A percentile compares a stretch with the other conserved stretches of the same genome.
These are phyloP conservation scores for Channallabes apus DNA, from an alignment of 2,797 vertebrate genomes.

Conservation along the genomic window DNA sequence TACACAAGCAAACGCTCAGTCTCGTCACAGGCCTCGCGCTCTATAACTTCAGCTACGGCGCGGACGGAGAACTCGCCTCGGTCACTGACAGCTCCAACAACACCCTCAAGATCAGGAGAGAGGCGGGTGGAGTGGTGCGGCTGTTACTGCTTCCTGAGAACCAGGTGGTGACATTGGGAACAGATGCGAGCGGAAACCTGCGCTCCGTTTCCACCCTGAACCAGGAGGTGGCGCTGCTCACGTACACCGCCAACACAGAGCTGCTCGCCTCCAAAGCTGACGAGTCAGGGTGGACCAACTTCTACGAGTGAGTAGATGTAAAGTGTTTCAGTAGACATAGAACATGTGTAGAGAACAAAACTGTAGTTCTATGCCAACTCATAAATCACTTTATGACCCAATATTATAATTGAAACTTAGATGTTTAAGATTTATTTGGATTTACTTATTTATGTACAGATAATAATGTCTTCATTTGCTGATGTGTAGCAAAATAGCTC, in stretches of 20 bases:
- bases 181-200: constrained; percentile 80
- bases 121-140: constrained; percentile 71
- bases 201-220: constrained; percentile 84
- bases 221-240: constrained; percentile 85
- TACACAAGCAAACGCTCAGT: constrained; percentile 85
- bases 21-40: constrained; percentile 85
- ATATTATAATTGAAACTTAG: no score
- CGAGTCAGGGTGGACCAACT: constrained; percentile 88
- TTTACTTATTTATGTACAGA: neutral
- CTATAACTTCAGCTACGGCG: constrained; percentile 85
- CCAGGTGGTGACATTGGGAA: constrained; percentile 83
- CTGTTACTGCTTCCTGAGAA: constrained; percentile 86
- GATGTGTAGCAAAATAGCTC: neutral
- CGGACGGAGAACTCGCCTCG: constrained; percentile 75
- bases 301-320: constrained; percentile 82
- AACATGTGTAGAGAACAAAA: neutral
- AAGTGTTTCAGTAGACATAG: neutral
- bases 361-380: neutral
- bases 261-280: constrained; percentile 86
- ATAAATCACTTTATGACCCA: neutral
- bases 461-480: neutral
- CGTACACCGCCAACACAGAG: constrained; percentile 81
- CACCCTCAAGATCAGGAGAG: constrained; percentile 77
- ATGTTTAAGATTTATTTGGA: neutral
- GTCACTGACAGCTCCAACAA: constrained; percentile 84